Percentiles rank a stretch among this genome's conserved stretches.
phyloP scores from a whole-genome alignment of 2,797 vertebrate species.

The Macrochelys suwanniensis region DNA sequence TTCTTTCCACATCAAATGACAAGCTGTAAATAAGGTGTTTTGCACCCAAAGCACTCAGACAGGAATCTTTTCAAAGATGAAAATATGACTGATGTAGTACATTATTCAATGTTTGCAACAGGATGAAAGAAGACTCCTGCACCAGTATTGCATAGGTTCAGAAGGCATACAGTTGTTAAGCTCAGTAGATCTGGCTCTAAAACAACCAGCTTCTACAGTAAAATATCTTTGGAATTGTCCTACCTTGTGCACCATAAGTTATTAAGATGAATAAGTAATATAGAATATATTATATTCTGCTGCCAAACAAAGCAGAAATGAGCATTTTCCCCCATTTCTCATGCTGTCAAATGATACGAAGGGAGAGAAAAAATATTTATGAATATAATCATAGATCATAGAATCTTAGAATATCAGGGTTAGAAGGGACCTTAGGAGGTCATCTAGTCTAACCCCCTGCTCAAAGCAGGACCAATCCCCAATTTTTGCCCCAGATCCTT shows the following conservation, averaged over 20 bases:
- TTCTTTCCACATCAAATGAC: background rate
- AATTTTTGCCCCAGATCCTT: too few species aligned
- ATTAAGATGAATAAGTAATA: fast-evolving
- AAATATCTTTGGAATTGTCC: background rate
- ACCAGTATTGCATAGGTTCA: background rate
- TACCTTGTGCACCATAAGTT: background rate
- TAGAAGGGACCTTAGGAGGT: too few species aligned
- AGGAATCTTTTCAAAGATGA: background rate
- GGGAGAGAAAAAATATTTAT: background rate
- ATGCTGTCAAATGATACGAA: background rate
- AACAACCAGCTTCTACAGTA: background rate
- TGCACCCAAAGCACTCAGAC: background rate
- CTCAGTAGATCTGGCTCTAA: fast-evolving
- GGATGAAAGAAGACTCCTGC: background rate
- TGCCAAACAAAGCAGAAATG: background rate
- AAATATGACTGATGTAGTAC: background rate
- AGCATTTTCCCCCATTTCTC: background rate
- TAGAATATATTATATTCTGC: background rate
- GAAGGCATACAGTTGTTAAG: background rate
- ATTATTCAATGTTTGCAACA: background rate
- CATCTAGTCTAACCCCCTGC: too few species aligned
- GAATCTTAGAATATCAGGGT: too few species aligned
- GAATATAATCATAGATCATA: fast-evolving
- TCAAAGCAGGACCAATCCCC: too few species aligned
- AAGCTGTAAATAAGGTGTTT: background rate